Percentiles rank a stretch among this genome's conserved stretches.
phyloP scores from a whole-genome alignment of 2,888 invertebrate species.

The Petrolisthes manimaculis region DNA sequence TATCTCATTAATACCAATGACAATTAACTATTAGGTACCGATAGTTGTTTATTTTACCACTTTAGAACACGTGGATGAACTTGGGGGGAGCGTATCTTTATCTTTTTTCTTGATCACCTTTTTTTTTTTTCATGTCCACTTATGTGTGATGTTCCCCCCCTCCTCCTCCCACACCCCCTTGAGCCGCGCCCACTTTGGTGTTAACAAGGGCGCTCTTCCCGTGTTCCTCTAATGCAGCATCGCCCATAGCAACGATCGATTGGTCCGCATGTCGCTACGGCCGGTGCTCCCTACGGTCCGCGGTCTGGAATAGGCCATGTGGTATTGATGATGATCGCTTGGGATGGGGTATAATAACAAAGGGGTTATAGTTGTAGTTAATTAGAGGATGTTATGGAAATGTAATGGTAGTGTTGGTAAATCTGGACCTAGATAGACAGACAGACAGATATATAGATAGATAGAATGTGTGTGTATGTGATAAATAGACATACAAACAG shows the following conservation, averaged over 20 bases:
- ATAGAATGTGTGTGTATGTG: too few species aligned
- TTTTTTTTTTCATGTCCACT: constrained; percentile 1
- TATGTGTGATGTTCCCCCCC: constrained; percentile 4
- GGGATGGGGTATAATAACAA: not conserved
- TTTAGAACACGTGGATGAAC: too few species aligned
- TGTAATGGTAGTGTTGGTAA: too few species aligned
- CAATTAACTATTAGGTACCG: too few species aligned
- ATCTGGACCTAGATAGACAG: too few species aligned
- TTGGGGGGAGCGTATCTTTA: too few species aligned
- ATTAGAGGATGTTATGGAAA: too few species aligned
- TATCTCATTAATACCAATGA: too few species aligned
- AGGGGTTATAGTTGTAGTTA: not conserved
- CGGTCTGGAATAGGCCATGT: constrained; percentile 35
- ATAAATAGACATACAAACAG: too few species aligned
- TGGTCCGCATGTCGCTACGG: constrained; percentile 43
- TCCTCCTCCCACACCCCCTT: not conserved
- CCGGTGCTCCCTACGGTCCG: constrained; percentile 31
- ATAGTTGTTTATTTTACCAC: too few species aligned
- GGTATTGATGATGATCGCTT: not conserved
- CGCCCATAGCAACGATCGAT: constrained; percentile 51
- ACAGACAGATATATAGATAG: too few species aligned
- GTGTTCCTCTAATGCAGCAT: constrained; percentile 46
- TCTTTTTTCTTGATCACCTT: constrained; percentile 12
- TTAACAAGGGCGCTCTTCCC: constrained; percentile 30
- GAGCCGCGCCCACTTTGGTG: constrained; percentile 49